Evolutionary conservation across 2,113 vertebrate species (phyloP), one percentile per base, ranked within the genome.

Genomic region (Lepisosteus oculatus): DNA sequence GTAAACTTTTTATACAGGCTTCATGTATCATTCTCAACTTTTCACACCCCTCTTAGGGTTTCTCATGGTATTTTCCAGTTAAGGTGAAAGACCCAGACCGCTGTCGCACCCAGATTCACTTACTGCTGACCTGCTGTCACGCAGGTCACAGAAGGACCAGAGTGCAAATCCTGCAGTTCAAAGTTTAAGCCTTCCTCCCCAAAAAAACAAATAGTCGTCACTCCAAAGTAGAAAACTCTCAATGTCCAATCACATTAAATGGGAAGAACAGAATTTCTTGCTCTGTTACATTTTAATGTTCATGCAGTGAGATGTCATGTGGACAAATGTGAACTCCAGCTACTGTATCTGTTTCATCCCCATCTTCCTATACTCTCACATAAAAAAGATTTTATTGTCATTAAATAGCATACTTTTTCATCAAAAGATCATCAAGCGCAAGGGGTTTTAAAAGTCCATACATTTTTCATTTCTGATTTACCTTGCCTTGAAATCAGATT

Each of bases 401-500:
- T 67, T 67, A 8, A 62, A 67, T 65, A 55, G 70, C 69, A 77
- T 72, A 68, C 69, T 72, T 69, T 66, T 72, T 74, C 72, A 76
- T 76, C 69, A 71, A 47, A 67, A 64, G 44, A 61, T 66, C 67
- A 13, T 76, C 45, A 67, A 61, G 65, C 69, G 57, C 43, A 12
- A 76, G 41, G 54, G 29, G 17, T 72, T 78, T 51, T 70, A 72
- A 66, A 66, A 76, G 78, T 74, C 68, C 67, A 43, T 13, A 29
- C 15, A 51, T 29, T 8, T 6, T 8, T 55, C 14, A 72, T 74
- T 59, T 73, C 69, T 76, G 14, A 3, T 51, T 73, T 67, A 61
- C 9, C 42, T 67, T 59, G 11, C 73, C 69, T 78, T 79, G 78
- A 79, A 79, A 73, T 77, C 84, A 76, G 77, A 80, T 89, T 83